Evolutionary conservation across 2,113 vertebrate species (phyloP), one percentile per base, ranked within the genome.

Genomic region (Pagrus major): DNA sequence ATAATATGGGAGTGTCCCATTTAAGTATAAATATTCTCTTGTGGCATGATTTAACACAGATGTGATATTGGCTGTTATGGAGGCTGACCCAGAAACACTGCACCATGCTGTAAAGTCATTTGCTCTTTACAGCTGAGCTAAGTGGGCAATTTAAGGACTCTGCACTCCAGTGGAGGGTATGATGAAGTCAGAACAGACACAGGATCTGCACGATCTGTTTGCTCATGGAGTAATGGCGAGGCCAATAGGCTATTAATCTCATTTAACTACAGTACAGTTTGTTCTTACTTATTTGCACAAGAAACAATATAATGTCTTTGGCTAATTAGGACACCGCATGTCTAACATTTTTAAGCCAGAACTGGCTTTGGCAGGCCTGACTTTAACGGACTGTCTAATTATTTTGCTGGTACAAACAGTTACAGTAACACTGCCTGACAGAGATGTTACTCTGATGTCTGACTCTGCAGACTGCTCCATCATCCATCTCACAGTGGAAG

Each of bases 111-210:
- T 71, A 72, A 75, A 81, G 61, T 64, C 78, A 66, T 80, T 71
- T 80, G 41, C 39, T 76, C 76, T 74, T 69, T 81, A 72, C 74
- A 59, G 61, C 56, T 46, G 51, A 51, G 63, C 46, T 61, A 61
- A 80, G 65, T 78, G 80, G 70, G 61, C 33, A 78, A 55, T 83
- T 78, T 80, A 63, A 71, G 59, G 49, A 6, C 49, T 49, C 33
- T 42, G 51, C 69, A 63, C 23, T 80, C 35, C 59, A 67, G 9
- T 63, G 25, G 41, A 71, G 35, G 41, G n/a, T 23, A 35, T 60
- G 35, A 54, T 68, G 20, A 44, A 71, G 59, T 52, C 42, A 63
- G 59, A 77, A 29, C 69, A 66, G 55, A 52, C 65, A 33, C 55
- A 35, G 21, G 21, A 47, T 74, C 39, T 51, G 49, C 18, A 49